These are phyloP conservation scores for Columba livia DNA, from an alignment of 2,113 vertebrate species.

Conservation along the genomic window DNA sequence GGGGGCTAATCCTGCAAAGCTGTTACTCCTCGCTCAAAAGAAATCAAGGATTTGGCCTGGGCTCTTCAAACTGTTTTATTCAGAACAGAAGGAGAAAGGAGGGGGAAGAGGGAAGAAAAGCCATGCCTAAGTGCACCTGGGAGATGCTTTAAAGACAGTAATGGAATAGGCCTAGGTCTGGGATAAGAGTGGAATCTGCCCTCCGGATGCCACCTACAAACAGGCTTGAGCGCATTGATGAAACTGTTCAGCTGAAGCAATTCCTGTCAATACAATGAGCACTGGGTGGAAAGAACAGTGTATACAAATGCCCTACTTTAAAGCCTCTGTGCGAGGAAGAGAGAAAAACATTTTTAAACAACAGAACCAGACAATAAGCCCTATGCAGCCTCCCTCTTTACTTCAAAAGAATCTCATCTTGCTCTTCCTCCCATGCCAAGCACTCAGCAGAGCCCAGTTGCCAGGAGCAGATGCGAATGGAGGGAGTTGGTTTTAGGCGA, in stretches of 20 bases:
- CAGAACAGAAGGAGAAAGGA: neutral
- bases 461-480: neutral
- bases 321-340: slow-evolving; percentile 3
- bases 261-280: slow-evolving; percentile 76
- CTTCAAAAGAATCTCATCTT: neutral
- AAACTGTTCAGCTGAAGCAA: slow-evolving; percentile 54
- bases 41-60: neutral
- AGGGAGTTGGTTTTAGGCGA: neutral
- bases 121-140: slow-evolving; percentile 51
- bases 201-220: slow-evolving; percentile 68
- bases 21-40: neutral
- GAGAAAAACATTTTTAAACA: slow-evolving; percentile 41
- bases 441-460: neutral
- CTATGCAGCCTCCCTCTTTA: neutral
- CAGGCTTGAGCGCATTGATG: slow-evolving; percentile 60
- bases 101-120: neutral
- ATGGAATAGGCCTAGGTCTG: slow-evolving; percentile 31
- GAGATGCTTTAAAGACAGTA: slow-evolving; percentile 56
- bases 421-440: neutral
- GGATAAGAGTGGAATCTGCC: slow-evolving; percentile 73
- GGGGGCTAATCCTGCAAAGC: slow-evolving; percentile 10
- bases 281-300: slow-evolving; percentile 32
- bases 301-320: slow-evolving; percentile 70
- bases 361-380: neutral
- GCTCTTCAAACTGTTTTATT: neutral